Conservation (phyloP, 2,797 vertebrate species). For the Enteromius radiatus region DNA sequence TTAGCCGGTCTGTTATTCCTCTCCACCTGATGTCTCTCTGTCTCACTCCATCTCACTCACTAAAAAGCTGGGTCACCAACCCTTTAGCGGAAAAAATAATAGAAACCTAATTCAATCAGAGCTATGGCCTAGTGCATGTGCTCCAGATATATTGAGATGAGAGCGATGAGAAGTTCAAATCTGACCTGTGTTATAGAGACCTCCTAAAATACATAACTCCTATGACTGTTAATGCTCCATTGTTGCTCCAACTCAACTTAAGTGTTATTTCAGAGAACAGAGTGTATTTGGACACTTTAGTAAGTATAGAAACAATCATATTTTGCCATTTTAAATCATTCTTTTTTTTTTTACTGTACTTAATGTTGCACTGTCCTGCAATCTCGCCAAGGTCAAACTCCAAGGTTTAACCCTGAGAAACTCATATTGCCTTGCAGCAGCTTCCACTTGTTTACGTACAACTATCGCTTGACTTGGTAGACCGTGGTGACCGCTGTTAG, state of each 20-base stretch:
- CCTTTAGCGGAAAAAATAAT: constrained; percentile 8
- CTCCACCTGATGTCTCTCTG: constrained; percentile 42
- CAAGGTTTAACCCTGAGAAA: constrained; percentile 26
- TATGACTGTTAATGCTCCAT: background rate
- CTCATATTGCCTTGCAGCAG: background rate
- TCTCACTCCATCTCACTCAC: constrained; percentile 17
- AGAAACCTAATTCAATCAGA: constrained; percentile 20
- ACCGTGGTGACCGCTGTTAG: background rate
- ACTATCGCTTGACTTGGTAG: background rate
- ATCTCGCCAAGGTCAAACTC: constrained; percentile 3
- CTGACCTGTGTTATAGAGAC: background rate
- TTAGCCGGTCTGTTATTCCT: constrained; percentile 53
- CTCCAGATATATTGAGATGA: background rate
- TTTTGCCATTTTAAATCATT: background rate
- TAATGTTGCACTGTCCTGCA: background rate
- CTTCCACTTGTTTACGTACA: background rate
- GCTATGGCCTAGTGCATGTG: background rate
- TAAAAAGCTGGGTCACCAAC: constrained; percentile 8
- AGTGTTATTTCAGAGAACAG: background rate
- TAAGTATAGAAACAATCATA: background rate
- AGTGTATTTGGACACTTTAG: background rate
- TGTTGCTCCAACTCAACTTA: no score
- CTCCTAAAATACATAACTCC: background rate
- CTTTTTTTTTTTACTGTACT: no score
- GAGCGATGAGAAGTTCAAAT: background rate